Percentiles rank a stretch among this genome's conserved stretches.
phyloP scores from a whole-genome alignment of 2,888 invertebrate genomes.

The Acheta domesticus region DNA sequence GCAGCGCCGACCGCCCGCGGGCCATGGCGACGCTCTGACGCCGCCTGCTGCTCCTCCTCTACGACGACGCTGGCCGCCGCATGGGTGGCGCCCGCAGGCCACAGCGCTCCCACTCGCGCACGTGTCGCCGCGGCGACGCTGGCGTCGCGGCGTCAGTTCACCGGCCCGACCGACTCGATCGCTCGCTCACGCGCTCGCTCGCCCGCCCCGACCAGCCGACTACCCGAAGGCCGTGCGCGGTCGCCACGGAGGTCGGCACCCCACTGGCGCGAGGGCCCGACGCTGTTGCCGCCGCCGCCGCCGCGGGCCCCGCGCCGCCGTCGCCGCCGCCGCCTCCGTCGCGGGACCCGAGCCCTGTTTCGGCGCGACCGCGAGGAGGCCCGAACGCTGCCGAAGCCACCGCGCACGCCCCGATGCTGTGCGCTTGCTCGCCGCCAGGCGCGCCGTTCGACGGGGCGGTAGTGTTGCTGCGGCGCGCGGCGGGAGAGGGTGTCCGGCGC shows the following conservation, averaged over 20 bases:
- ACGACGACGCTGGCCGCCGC: not conserved
- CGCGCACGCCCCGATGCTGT: not conserved
- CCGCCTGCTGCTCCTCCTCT: not conserved
- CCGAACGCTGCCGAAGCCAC: not conserved
- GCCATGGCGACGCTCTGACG: not conserved
- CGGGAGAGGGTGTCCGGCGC: not conserved
- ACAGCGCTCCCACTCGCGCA: not conserved
- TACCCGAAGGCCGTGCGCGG: not conserved
- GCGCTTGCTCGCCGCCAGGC: not conserved
- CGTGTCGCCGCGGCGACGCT: not conserved
- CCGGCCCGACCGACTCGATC: no score
- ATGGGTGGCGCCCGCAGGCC: not conserved
- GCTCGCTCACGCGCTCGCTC: no score
- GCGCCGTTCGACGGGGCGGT: conserved; percentile 1
- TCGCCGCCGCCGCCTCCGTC: not conserved
- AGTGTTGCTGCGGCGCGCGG: not conserved
- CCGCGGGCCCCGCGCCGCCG: not conserved
- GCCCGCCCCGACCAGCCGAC: no score
- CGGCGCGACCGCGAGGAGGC: not conserved
- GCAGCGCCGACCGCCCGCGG: conserved; percentile 18
- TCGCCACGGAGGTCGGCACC: not conserved
- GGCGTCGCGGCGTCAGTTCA: not conserved
- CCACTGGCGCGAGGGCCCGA: not conserved
- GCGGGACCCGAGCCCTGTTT: not conserved
- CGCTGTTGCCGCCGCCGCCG: not conserved